phyloP scores from a whole-genome alignment of 2,797 vertebrate genomes.

The Helostoma temminkii region DNA sequence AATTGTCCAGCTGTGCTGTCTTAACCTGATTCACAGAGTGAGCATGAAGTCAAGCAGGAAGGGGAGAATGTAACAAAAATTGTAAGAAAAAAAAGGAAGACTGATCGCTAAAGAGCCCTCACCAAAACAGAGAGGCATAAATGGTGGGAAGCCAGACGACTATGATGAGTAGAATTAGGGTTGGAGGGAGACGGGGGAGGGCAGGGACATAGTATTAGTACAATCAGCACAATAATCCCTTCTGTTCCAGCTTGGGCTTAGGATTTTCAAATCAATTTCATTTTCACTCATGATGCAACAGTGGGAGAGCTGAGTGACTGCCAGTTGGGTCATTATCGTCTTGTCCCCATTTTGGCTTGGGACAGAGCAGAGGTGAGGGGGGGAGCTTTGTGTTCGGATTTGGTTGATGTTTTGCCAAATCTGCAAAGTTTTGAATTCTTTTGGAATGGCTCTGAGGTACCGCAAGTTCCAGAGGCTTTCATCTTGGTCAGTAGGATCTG shows the following conservation, averaged over 20 bases:
- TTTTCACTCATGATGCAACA: constrained; percentile 75
- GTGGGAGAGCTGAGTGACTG: constrained; percentile 57
- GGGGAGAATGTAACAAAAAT: no score
- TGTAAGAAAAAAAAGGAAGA: constrained; percentile 31
- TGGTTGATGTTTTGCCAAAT: constrained; percentile 54
- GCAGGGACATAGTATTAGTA: constrained; percentile 77
- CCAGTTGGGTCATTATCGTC: constrained; percentile 71
- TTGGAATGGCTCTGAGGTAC: constrained; percentile 26
- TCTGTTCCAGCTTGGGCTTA: constrained; percentile 73
- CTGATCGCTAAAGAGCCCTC: constrained; percentile 28
- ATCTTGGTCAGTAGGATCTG: constrained; percentile 57
- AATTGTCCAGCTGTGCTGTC: constrained; percentile 46
- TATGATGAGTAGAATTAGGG: constrained; percentile 53
- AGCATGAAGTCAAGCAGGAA: constrained; percentile 22
- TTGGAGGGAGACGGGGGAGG: constrained; percentile 42
- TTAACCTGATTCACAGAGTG: constrained; percentile 43
- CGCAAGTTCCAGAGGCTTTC: constrained; percentile 55
- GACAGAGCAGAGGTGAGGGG: constrained; percentile 48
- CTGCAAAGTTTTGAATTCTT: constrained; percentile 51
- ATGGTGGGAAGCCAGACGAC: constrained; percentile 8
- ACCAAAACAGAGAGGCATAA: constrained; percentile 23
- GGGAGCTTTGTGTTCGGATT: background rate
- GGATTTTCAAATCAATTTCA: constrained; percentile 87
- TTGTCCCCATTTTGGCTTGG: constrained; percentile 57
- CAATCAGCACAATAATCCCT: constrained; percentile 83